Percentiles rank a stretch among this genome's conserved stretches.
phyloP scores from a whole-genome alignment of 2,113 vertebrate species.

The Aphyosemion australe region DNA sequence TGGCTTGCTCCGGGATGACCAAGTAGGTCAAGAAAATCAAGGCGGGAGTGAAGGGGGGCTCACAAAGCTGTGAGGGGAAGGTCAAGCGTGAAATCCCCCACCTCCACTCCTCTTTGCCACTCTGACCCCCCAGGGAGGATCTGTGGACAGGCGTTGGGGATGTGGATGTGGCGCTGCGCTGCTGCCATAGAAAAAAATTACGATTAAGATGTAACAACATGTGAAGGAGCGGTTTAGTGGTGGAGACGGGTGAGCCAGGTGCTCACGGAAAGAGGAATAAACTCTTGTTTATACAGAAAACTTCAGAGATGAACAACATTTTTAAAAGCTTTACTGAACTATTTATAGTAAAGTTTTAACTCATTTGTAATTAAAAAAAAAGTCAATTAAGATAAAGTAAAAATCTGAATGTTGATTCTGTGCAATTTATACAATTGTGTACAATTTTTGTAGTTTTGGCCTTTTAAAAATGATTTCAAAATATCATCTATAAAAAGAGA shows the following conservation, averaged over 20 bases:
- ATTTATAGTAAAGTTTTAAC: no score
- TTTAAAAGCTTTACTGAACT: no score
- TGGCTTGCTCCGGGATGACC: conserved; percentile 78
- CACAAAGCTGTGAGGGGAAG: conserved; percentile 79
- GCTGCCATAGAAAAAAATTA: conserved; percentile 12
- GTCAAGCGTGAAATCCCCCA: conserved; percentile 82
- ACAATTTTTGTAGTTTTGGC: no score
- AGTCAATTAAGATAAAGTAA: no score
- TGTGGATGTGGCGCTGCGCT: conserved; percentile 12
- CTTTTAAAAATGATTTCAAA: no score
- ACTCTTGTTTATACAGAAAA: no score
- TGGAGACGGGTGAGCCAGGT: not conserved
- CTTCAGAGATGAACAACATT: no score
- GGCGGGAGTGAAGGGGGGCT: conserved; percentile 75
- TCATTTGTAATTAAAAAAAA: no score
- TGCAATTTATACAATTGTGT: no score
- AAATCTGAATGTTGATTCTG: no score
- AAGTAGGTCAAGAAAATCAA: conserved; percentile 83
- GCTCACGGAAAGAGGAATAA: no score
- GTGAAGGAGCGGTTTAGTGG: not conserved
- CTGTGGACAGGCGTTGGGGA: conserved; percentile 49
- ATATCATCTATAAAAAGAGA: no score
- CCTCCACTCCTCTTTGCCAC: conserved; percentile 49
- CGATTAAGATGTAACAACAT: not conserved
- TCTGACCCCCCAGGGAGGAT: conserved; percentile 68